phyloP scores from a whole-genome alignment of 2,113 vertebrate genomes.

The Glaucomys volans region DNA sequence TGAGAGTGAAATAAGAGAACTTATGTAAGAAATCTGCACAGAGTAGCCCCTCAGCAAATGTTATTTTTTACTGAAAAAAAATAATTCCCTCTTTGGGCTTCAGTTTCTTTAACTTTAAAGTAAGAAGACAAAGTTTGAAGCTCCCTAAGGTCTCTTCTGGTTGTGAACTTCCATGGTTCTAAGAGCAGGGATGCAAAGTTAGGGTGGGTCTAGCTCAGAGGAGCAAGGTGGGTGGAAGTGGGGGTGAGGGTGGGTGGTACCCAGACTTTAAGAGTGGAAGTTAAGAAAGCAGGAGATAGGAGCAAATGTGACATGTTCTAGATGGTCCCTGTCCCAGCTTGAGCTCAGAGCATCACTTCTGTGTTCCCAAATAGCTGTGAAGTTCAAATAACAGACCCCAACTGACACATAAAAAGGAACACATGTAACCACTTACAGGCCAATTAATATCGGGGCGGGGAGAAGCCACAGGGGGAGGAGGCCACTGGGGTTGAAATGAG shows the following conservation, averaged over 20 bases:
- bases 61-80: not conserved
- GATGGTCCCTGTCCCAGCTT: not conserved
- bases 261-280: not conserved
- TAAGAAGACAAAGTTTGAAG: not conserved
- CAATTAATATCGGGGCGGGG: constrained; percentile 73
- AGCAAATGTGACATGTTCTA: not conserved
- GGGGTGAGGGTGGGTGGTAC: not conserved
- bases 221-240: rapidly evolving
- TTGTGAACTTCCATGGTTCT: not conserved
- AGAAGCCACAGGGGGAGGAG: constrained; percentile 21
- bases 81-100: not conserved
- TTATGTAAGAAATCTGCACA: not conserved
- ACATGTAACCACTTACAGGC: constrained; percentile 81
- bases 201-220: not conserved
- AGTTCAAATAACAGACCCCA: constrained; percentile 75
- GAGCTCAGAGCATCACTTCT: not conserved
- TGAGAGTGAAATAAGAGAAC: not conserved
- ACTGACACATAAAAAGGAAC: constrained; percentile 76
- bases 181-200: not conserved
- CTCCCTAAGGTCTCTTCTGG: not conserved
- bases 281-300: not conserved
- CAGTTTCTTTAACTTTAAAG: constrained; percentile 11
- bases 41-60: not conserved
- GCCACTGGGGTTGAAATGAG: constrained; percentile 48
- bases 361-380: constrained; percentile 71